Evolutionary conservation across 2,888 invertebrate species (phyloP).

Genomic region (Acanthopleura granulata): DNA sequence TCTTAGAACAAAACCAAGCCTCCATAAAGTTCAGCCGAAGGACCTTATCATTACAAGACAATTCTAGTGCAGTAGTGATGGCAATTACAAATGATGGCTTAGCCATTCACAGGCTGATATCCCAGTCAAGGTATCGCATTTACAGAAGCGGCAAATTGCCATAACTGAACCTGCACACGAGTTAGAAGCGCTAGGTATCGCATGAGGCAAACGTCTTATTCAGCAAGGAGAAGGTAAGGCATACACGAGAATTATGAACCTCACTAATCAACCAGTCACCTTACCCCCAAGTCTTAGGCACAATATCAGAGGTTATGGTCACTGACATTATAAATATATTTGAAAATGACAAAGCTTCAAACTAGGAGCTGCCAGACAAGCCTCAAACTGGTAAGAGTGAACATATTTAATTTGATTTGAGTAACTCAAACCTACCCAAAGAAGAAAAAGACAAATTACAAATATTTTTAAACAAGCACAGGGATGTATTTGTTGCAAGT

Average conservation of each 20-base stretch:
- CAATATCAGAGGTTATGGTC: constrained; percentile 9
- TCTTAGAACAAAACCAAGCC: constrained; percentile 29
- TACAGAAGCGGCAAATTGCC: constrained; percentile 9
- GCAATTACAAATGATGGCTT: constrained; percentile 22
- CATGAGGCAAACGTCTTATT: constrained; percentile 25
- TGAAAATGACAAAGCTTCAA: not conserved
- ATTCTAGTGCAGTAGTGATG: constrained; percentile 22
- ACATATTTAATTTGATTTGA: constrained; percentile 10
- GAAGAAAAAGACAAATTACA: not conserved
- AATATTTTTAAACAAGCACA: not conserved
- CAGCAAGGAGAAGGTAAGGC: constrained; percentile 16
- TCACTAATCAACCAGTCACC: no score
- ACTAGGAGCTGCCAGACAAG: not conserved
- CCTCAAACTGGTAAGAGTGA: not conserved
- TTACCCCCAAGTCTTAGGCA: not conserved
- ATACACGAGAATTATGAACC: constrained; percentile 24
- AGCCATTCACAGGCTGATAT: constrained; percentile 26
- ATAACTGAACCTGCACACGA: constrained; percentile 24
- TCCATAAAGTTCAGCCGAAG: constrained; percentile 25
- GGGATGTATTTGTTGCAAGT: constrained; percentile 3
- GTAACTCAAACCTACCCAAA: not conserved
- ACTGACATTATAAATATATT: constrained; percentile 14
- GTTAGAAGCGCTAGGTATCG: constrained; percentile 13
- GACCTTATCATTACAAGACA: constrained; percentile 21
- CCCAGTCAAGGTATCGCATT: no score